Evolutionary conservation across 2,797 vertebrate genomes (phyloP), one percentile per base, ranked within the genome.

Genomic region (Threskiornis aethiopicus): DNA sequence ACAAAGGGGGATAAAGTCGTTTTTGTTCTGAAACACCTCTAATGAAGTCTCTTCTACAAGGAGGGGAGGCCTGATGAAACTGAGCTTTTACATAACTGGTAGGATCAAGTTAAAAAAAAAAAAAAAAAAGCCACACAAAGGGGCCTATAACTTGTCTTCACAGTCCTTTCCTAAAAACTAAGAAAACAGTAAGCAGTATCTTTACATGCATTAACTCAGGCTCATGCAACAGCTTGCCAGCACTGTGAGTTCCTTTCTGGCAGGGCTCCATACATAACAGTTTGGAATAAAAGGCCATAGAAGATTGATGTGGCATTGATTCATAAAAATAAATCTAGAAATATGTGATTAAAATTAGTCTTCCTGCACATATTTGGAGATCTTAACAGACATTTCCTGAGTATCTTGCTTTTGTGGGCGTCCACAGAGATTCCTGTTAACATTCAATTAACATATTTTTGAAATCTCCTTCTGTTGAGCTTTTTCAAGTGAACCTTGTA

Each of bases 391-490:
- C 37, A 76, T 94, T 93, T 96, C 84, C 62, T 71, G 88, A 80
- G 62, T 75, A 47, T 94, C 79, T 95, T 87, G 89, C 89, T 86
- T 93, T 96, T 94, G 90, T 96, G 90, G 91, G 95, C 14, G 62
- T 96, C 84, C 87, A 61, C 46, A 93, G 95, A 93, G 89, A 96
- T 88, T 91, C 72, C 76, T 93, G 81, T 96, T 84, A 93, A 81
- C 69, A 57, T 96, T 93, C 88, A 96, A 89, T 96, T 94, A 96
- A 79, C 93, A 90, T 96, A 86, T 89, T 94, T 95, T 93, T 95
- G 65, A 94, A 95, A 91, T 89, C 71, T 73, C 69, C 89, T 93
- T 94, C 95, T 96, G 93, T 22, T 95, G 51, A 85, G 79, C 51
- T 93, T 95, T 95, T 95, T 87, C 62, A 92, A 92, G 25, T 73